Percentiles rank a stretch among this genome's conserved stretches.
phyloP scores from a whole-genome alignment of 2,888 invertebrate species.

The Halictus quadricinctus region DNA sequence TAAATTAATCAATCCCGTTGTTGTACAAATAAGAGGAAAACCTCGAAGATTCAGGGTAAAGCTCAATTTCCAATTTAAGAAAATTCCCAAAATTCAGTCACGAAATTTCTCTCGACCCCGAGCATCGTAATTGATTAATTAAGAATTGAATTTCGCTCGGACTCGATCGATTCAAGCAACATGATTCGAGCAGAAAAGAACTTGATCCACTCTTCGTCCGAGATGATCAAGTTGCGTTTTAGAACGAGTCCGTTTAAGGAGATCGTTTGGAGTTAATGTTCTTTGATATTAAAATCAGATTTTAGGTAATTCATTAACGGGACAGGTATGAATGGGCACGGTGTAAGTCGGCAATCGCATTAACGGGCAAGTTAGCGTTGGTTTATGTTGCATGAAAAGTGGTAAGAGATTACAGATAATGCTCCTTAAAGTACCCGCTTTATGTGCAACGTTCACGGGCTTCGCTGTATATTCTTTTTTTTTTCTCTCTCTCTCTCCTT shows the following conservation, averaged over 20 bases:
- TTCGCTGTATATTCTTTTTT: neutral
- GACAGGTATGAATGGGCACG: conserved; percentile 30
- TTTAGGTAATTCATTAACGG: conserved; percentile 33
- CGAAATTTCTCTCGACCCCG: too few species aligned
- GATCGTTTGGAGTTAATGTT: conserved; percentile 14
- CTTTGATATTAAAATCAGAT: conserved; percentile 31
- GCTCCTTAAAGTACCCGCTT: conserved; percentile 36
- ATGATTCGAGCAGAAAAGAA: neutral
- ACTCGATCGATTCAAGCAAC: too few species aligned
- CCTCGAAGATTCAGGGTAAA: too few species aligned
- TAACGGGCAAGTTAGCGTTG: conserved; percentile 40
- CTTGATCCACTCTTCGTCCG: neutral
- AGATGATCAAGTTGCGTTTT: neutral
- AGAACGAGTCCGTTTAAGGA: neutral
- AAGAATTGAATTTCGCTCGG: neutral
- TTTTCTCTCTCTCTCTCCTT: neutral
- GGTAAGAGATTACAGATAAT: conserved; percentile 49
- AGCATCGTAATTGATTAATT: neutral
- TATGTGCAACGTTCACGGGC: neutral
- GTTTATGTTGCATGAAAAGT: conserved; percentile 52
- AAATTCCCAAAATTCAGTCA: too few species aligned
- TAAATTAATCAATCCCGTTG: too few species aligned
- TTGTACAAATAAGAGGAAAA: too few species aligned
- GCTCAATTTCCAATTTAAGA: too few species aligned
- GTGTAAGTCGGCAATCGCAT: conserved; percentile 46